Evolutionary conservation across 2,888 invertebrate genomes (phyloP).

Genomic region (Drosophila ustulata): DNA sequence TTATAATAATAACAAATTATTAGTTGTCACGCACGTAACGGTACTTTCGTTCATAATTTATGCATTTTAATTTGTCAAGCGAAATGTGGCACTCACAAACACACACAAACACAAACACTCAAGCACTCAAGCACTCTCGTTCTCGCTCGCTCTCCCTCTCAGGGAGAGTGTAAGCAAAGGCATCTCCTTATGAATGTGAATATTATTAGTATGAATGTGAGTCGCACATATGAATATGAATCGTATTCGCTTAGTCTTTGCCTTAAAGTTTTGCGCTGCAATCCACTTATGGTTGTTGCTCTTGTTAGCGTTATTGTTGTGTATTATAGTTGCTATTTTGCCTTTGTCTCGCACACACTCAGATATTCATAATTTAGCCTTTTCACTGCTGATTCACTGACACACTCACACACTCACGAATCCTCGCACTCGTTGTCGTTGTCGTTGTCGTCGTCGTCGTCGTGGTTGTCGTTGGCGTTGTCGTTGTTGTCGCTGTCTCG

Average conservation of each 20-base stretch:
- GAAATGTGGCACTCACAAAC: constrained; percentile 44
- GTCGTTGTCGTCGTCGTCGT: constrained; percentile 16
- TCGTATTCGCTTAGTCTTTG: constrained; percentile 27
- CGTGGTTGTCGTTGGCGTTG: constrained; percentile 23
- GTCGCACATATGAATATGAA: constrained; percentile 39
- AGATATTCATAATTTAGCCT: constrained; percentile 47
- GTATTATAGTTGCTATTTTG: constrained; percentile 31
- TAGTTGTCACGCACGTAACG: constrained; percentile 82
- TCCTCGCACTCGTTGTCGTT: constrained; percentile 27
- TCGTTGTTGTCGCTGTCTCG: constrained; percentile 41
- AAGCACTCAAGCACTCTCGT: background rate
- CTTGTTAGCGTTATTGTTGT: constrained; percentile 14
- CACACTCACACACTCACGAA: constrained; percentile 38
- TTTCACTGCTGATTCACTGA: constrained; percentile 50
- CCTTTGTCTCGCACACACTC: constrained; percentile 33
- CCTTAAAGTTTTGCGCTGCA: constrained; percentile 31
- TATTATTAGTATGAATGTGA: constrained; percentile 19
- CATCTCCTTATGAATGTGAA: constrained; percentile 19
- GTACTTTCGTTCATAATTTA: constrained; percentile 82
- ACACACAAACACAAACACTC: constrained; percentile 1
- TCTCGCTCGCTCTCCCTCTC: background rate
- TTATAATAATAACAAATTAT: constrained; percentile 81
- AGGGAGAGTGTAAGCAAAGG: constrained; percentile 7
- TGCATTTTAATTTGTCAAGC: constrained; percentile 81
- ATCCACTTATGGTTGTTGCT: constrained; percentile 20